These are phyloP conservation scores for Paramormyrops hopkinsi DNA, from an alignment of 2,797 vertebrate species.

Conservation along the genomic window DNA sequence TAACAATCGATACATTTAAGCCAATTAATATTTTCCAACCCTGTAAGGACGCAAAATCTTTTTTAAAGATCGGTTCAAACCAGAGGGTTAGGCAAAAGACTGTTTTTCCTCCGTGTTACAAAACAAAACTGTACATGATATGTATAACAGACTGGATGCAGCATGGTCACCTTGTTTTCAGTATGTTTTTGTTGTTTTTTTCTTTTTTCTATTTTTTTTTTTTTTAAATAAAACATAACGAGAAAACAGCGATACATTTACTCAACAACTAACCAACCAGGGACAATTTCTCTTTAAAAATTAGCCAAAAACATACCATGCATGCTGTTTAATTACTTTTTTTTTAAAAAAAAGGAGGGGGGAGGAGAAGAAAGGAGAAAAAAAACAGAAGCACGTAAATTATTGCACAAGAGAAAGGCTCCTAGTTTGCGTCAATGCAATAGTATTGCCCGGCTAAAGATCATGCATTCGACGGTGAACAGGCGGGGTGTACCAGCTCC, in stretches of 20 bases:
- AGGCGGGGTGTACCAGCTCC: constrained; percentile 93
- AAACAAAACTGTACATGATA: constrained; percentile 99
- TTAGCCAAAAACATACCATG: constrained; percentile 98
- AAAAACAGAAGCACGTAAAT: constrained; percentile 94
- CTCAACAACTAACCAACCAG: constrained; percentile 96
- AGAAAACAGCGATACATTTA: constrained; percentile 95
- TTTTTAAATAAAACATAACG: constrained; percentile 79
- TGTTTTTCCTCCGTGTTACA: constrained; percentile 80
- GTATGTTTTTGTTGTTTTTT: constrained; percentile 54
- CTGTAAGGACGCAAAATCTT: constrained; percentile 77
- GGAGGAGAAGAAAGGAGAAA: constrained; percentile 68
- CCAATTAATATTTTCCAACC: constrained; percentile 67
- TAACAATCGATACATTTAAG: constrained; percentile 47
- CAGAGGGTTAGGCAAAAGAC: constrained; percentile 77
- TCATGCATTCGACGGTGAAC: constrained; percentile 99
- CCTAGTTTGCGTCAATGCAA: constrained; percentile 99
- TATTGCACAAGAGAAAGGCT: constrained; percentile 99
- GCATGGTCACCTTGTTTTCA: constrained; percentile 71
- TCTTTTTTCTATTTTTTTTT: constrained; percentile 59
- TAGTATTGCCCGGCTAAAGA: constrained; percentile 99
- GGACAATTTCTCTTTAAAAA: constrained; percentile 82
- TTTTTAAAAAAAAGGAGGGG: constrained; percentile 54
- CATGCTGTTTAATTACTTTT: constrained; percentile 88
- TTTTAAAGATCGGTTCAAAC: constrained; percentile 73
- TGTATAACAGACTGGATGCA: constrained; percentile 97